A percentile compares a stretch with the other conserved stretches of the same genome.
phyloP scores from a whole-genome alignment of 1,140 invertebrate species.

The Aethina tumida region DNA sequence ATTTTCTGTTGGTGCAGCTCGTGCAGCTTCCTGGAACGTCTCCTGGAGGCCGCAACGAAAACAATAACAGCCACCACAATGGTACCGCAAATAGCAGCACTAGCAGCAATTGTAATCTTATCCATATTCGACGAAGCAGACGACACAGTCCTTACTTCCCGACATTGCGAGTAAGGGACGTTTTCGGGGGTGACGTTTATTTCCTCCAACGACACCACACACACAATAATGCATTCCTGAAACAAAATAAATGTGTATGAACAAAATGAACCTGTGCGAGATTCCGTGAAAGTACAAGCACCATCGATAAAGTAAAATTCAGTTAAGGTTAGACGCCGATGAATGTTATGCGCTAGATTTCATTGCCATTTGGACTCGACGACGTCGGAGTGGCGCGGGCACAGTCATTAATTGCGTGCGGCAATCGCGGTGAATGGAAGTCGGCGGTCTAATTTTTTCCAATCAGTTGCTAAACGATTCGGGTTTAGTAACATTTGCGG shows the following conservation, averaged over 20 bases:
- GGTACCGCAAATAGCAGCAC: conserved; percentile 86
- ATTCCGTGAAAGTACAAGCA: neutral
- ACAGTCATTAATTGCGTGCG: too few species aligned
- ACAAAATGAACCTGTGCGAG: conserved; percentile 1
- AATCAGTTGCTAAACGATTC: too few species aligned
- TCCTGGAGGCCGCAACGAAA: conserved; percentile 69
- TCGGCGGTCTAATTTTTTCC: too few species aligned
- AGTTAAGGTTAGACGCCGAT: neutral
- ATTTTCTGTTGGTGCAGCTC: conserved; percentile 56
- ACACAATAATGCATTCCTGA: conserved; percentile 85
- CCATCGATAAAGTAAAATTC: neutral
- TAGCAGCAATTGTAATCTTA: conserved; percentile 87
- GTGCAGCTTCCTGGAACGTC: conserved; percentile 63
- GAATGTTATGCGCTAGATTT: conserved; percentile 5
- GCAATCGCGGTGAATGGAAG: too few species aligned
- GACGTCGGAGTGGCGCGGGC: too few species aligned
- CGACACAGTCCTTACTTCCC: conserved; percentile 76
- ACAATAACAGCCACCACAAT: conserved; percentile 80
- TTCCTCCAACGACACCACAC: conserved; percentile 82
- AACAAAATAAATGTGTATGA: conserved; percentile 11
- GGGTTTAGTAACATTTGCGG: neutral
- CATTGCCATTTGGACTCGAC: too few species aligned
- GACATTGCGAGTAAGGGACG: conserved; percentile 77
- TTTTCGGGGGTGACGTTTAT: conserved; percentile 73
- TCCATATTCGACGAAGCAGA: conserved; percentile 81